Base-by-base conservation (phyloP, 2,888 invertebrate genomes). In the Pristionchus arcanus region DNA sequence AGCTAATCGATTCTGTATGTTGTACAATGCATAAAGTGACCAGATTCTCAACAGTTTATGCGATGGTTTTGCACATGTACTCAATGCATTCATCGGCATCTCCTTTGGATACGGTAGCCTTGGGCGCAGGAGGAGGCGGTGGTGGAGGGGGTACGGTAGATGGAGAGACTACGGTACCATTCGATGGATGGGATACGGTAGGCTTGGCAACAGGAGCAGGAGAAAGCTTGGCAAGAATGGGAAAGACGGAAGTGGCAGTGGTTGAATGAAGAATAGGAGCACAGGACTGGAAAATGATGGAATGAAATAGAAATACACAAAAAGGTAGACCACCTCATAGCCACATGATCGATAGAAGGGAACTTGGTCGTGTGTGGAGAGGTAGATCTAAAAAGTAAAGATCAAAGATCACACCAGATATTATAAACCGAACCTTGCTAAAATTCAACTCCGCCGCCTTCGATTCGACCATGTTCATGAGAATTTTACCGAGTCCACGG, bases 321-420 rank as follows among this genome's bases (percentile, higher is more conserved):
- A 25, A 28, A 42, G 42, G 37, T 25, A 15, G 81, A 9, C 15
- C 7, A 81, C 81, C 81, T 81, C 49, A 91, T 95, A 96, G 2
- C 96, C 96, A 55, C 96, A 91, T 74, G 94, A 94, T 53, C 92
- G 90, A 92, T 96, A 96, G 92, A 96, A 96, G 16, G 93, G 93
- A 90, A 95, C 94, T 91, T 96, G 95, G 92, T 96, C 96, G 90
- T 95, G 94, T 0, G 96, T 96, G 9, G 95, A 95, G 87, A 96
- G 92, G 90, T 94, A 96, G 87, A 95, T 92, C 89, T 94, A 84
- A 59, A 91, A 85, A 83, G 28, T 31, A 68, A 2, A 25, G 19
- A 49, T 81, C 11, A 42, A 21, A 77, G 19, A 37, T 42, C 49
- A 34, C 28, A 53, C 11, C 25, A 49, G 34, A 74, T 9, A 34